Evolutionary conservation across 2,797 vertebrate genomes (phyloP).

Genomic region (Tauraco hartlaubi): DNA sequence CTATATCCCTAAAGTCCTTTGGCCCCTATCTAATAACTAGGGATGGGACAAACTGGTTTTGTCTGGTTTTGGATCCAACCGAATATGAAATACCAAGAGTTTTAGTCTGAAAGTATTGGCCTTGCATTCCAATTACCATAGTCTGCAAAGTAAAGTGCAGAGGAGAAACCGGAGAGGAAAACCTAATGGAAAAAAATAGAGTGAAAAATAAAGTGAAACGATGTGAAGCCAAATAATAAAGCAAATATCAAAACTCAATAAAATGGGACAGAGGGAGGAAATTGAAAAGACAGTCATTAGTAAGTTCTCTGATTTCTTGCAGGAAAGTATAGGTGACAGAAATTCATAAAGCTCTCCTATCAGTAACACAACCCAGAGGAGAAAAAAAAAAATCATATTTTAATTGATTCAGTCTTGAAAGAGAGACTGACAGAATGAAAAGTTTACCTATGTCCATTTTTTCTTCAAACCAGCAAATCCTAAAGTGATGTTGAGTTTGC

Average conservation of each 20-base stretch:
- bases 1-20: neutral
- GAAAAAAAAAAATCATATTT: neutral
- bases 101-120: neutral
- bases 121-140: neutral
- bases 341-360: slow-evolving; percentile 24
- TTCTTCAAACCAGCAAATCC: neutral
- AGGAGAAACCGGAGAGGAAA: slow-evolving; percentile 10
- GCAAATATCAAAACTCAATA: slow-evolving; percentile 46
- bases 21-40: neutral
- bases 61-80: neutral
- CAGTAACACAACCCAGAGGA: neutral
- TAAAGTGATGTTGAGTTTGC: neutral
- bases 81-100: neutral
- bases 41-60: neutral
- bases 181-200: neutral
- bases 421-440: neutral
- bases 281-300: slow-evolving; percentile 33
- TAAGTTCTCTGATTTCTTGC: slow-evolving; percentile 2
- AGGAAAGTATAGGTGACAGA: neutral
- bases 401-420: slow-evolving; percentile 27
- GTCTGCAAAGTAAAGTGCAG: slow-evolving; percentile 22
- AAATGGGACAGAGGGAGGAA: slow-evolving; percentile 34
- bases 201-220: neutral
- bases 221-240: slow-evolving; percentile 41
- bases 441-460: neutral